These are phyloP conservation scores for Andrena chrysosceles DNA, from an alignment of 2,888 invertebrate genomes.

Conservation along the genomic window DNA sequence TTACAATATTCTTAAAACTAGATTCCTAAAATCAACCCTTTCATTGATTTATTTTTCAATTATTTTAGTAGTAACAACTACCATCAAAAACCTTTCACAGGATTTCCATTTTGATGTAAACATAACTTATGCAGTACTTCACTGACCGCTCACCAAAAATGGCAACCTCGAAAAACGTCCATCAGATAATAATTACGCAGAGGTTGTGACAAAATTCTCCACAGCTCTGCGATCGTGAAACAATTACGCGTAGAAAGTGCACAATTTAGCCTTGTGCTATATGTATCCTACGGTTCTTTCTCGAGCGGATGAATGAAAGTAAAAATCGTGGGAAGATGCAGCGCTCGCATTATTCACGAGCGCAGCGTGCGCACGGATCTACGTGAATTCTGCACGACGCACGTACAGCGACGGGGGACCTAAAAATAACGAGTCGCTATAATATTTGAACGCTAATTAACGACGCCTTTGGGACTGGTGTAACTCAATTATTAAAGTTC, in stretches of 20 bases:
- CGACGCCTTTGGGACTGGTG: neutral
- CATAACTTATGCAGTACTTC: too few relatives aligned
- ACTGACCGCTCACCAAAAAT: too few relatives aligned
- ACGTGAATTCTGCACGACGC: neutral
- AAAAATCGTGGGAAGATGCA: conserved; percentile 54
- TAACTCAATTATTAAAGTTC: conserved; percentile 40
- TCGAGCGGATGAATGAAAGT: conserved; percentile 55
- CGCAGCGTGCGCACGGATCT: neutral
- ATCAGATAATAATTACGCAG: neutral
- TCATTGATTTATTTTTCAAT: too few relatives aligned
- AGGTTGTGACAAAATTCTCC: neutral
- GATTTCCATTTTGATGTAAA: too few relatives aligned
- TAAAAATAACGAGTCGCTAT: neutral
- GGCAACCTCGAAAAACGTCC: neutral
- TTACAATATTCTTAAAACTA: too few relatives aligned
- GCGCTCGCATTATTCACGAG: conserved; percentile 19
- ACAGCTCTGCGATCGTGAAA: neutral
- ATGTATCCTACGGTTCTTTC: conserved; percentile 35
- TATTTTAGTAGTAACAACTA: neutral
- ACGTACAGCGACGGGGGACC: neutral
- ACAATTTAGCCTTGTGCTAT: conserved; percentile 51
- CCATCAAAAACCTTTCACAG: neutral
- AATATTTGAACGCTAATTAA: conserved; percentile 18
- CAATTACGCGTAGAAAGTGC: conserved; percentile 15
- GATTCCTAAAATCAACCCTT: too few relatives aligned